Evolutionary conservation across 2,797 vertebrate genomes (phyloP).

Genomic region (Pagetopsis macropterus): DNA sequence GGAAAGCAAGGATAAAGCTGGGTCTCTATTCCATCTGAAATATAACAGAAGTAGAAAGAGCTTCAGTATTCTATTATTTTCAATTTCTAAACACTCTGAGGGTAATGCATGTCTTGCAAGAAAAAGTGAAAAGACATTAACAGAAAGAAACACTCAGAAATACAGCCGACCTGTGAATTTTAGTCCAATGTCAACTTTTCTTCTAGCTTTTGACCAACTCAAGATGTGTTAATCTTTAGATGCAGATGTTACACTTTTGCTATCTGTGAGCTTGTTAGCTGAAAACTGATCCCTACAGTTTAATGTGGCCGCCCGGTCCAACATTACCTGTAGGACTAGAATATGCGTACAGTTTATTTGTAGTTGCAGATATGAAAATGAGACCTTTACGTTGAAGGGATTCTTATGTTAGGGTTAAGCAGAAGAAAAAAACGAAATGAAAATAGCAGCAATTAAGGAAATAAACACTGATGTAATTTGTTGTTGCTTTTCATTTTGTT

Average conservation of each 20-base stretch:
- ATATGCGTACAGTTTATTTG: background rate
- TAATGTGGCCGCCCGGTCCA: background rate
- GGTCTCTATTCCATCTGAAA: background rate
- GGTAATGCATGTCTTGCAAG: background rate
- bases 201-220: background rate
- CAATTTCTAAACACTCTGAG: background rate
- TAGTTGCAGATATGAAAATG: too few relatives aligned
- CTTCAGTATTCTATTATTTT: constrained; percentile 7
- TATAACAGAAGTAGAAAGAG: background rate
- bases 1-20: constrained; percentile 11
- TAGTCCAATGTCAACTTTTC: background rate
- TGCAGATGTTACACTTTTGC: background rate
- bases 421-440: background rate
- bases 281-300: too few relatives aligned
- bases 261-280: background rate
- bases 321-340: background rate
- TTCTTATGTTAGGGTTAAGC: background rate
- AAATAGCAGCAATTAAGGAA: background rate
- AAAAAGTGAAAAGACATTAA: background rate
- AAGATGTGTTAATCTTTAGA: background rate
- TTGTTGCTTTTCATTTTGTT: constrained; percentile 2
- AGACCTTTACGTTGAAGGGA: background rate
- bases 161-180: background rate
- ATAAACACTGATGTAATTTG: background rate
- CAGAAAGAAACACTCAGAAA: background rate